phyloP scores from a whole-genome alignment of 1,140 invertebrate genomes.

The Ceratina australensis region DNA sequence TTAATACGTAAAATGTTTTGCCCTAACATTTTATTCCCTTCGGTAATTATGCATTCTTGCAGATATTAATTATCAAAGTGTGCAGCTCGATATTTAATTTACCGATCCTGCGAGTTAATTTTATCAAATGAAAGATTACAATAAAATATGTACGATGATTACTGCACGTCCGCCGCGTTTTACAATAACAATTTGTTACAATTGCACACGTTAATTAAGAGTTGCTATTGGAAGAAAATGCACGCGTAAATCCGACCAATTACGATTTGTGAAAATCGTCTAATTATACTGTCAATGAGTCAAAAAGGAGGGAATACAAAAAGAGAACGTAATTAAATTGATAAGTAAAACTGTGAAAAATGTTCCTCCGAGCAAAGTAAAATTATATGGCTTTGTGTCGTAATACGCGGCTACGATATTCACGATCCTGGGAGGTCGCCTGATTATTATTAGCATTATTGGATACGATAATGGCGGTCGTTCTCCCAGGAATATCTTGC shows the following conservation, averaged over 20 bases:
- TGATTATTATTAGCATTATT: conserved; percentile 62
- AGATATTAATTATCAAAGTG: not conserved
- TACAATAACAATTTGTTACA: not conserved
- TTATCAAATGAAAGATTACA: conserved; percentile 15
- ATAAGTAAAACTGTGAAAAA: no score
- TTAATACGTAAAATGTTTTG: not conserved
- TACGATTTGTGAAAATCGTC: no score
- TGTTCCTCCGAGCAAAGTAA: not conserved
- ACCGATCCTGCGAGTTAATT: not conserved
- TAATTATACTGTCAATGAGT: no score
- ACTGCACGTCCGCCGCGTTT: not conserved
- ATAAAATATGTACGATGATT: not conserved
- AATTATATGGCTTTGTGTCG: not conserved
- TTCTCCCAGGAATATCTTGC: conserved; percentile 37
- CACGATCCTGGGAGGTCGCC: conserved; percentile 39
- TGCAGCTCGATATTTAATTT: conserved; percentile 11
- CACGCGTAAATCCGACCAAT: no score
- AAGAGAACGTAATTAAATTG: no score
- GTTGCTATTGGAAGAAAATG: no score
- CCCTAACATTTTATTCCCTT: not conserved
- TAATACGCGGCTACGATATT: conserved; percentile 6
- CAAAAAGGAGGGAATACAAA: no score
- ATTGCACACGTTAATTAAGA: no score
- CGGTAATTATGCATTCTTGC: not conserved
- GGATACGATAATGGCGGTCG: conserved; percentile 35